A percentile compares a stretch with the other conserved stretches of the same genome.
Conservation (phyloP, 1,140 invertebrate genomes). For the Drosophila littoralis region DNA sequence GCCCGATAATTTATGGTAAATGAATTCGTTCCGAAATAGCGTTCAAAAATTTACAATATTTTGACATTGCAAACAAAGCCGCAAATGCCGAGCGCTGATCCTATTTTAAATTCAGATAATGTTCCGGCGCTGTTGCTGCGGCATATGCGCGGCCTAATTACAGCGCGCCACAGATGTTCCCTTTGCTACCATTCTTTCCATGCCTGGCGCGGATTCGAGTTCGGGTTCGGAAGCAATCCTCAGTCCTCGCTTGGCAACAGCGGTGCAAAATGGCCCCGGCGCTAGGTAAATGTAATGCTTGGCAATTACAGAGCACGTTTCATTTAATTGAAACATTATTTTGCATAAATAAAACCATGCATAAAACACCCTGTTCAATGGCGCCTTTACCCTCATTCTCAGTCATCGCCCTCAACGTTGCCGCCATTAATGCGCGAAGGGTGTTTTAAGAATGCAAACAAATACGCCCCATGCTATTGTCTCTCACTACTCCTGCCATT, state of each 20-base stretch:
- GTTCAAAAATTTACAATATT: conserved; percentile 71
- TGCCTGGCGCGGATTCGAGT: conserved; percentile 1
- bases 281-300: conserved; percentile 56
- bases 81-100: conserved; percentile 63
- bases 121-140: conserved; percentile 45
- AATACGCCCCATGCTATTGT: conserved; percentile 33
- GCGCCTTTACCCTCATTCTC: background rate
- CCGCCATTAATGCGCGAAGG: conserved; percentile 63
- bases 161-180: conserved; percentile 71
- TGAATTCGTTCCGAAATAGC: conserved; percentile 59
- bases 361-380: conserved; percentile 80
- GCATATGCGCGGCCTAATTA: conserved; percentile 79
- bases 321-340: conserved; percentile 84
- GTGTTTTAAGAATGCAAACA: conserved; percentile 64
- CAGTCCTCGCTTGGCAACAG: conserved; percentile 45
- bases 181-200: conserved; percentile 26
- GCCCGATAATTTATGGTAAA: conserved; percentile 64
- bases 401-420: conserved; percentile 2
- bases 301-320: conserved; percentile 74
- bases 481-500: background rate
- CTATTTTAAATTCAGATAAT: conserved; percentile 74
- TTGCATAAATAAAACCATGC: conserved; percentile 83
- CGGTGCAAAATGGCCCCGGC: conserved; percentile 42
- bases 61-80: conserved; percentile 75
- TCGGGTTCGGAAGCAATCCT: conserved; percentile 6